These are phyloP conservation scores for Dolichopus griseipennis DNA, from an alignment of 2,888 invertebrate species.

Conservation along the genomic window DNA sequence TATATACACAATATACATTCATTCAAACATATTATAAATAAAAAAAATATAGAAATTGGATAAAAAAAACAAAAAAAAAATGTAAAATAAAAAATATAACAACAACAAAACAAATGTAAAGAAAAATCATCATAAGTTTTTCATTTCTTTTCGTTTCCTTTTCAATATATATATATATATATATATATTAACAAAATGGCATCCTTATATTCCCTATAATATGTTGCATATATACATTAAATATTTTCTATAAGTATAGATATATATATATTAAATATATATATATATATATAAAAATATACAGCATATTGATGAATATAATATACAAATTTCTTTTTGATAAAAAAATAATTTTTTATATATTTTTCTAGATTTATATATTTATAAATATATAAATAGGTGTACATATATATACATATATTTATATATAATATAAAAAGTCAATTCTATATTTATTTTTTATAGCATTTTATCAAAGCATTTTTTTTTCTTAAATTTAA, in stretches of 20 bases:
- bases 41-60: neutral
- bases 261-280: neutral
- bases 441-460: neutral
- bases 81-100: no score
- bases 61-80: neutral
- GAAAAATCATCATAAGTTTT: neutral
- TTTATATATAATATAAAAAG: no score
- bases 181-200: constrained; percentile 4
- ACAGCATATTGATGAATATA: neutral
- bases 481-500: neutral
- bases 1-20: no score
- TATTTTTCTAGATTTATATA: no score
- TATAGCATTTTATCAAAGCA: neutral
- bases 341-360: no score
- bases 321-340: neutral
- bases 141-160: neutral
- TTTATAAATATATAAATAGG: no score
- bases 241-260: neutral
- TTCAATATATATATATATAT: neutral
- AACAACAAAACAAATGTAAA: neutral
- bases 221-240: neutral
- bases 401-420: no score
- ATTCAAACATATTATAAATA: neutral
- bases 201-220: constrained; percentile 1
- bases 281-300: neutral